A percentile compares a stretch with the other conserved stretches of the same genome.
Conservation (phyloP, 2,888 invertebrate species). For the Hedya salicella region DNA sequence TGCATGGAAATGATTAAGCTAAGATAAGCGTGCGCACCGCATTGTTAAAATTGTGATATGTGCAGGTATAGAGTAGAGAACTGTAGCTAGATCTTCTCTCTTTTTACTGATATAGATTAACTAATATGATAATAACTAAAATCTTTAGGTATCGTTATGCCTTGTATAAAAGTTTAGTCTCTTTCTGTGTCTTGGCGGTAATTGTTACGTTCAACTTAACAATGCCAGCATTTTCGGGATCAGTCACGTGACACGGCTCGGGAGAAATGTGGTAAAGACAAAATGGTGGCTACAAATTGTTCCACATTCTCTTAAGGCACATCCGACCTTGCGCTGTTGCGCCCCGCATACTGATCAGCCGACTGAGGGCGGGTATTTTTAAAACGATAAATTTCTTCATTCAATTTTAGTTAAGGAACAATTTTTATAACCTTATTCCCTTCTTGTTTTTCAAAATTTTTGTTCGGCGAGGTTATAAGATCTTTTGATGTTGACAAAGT, state of each 20-base stretch:
- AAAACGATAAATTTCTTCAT: constrained; percentile 32
- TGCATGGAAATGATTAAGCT: too few relatives aligned
- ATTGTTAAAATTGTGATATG: too few relatives aligned
- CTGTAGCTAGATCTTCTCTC: too few relatives aligned
- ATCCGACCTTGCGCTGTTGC: constrained; percentile 35
- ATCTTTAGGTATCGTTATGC: too few relatives aligned
- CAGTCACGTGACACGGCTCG: constrained; percentile 23
- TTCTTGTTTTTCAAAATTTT: constrained; percentile 12
- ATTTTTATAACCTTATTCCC: constrained; percentile 8
- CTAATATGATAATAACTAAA: too few relatives aligned
- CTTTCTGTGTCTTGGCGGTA: not conserved
- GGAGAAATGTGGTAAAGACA: constrained; percentile 39
- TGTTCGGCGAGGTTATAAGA: not conserved
- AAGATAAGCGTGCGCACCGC: too few relatives aligned
- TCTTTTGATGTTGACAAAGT: not conserved
- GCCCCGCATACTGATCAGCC: constrained; percentile 39
- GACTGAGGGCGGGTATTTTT: constrained; percentile 28
- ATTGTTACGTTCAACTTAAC: constrained; percentile 9
- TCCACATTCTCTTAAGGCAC: constrained; percentile 41
- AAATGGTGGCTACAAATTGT: constrained; percentile 41
- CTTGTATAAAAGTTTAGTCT: too few relatives aligned
- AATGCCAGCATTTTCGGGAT: constrained; percentile 10
- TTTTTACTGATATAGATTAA: too few relatives aligned
- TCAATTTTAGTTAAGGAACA: constrained; percentile 16
- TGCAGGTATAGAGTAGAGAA: too few relatives aligned